Percentiles rank a stretch among this genome's conserved stretches.
Evolutionary conservation across 2,888 invertebrate genomes (phyloP).

Genomic region (Spialia ferax): DNA sequence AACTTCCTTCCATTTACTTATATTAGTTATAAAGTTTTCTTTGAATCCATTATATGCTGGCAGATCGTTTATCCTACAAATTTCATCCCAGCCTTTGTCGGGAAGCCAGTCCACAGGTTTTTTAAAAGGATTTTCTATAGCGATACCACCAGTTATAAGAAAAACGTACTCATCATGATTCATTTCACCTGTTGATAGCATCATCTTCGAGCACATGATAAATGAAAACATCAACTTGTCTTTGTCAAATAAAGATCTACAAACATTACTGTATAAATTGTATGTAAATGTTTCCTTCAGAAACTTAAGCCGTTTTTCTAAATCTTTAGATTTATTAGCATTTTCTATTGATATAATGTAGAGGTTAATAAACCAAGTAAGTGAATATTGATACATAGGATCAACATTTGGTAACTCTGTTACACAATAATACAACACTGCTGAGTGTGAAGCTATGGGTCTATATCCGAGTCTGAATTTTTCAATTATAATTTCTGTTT

Average conservation of each 20-base stretch:
- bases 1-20: slow-evolving; percentile 87
- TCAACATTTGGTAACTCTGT: slow-evolving; percentile 94
- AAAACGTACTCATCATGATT: slow-evolving; percentile 89
- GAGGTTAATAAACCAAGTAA: slow-evolving; percentile 95
- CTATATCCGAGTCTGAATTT: slow-evolving; percentile 91
- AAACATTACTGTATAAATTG: slow-evolving; percentile 93
- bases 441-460: slow-evolving; percentile 93
- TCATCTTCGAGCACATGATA: slow-evolving; percentile 91
- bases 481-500: slow-evolving; percentile 93
- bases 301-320: slow-evolving; percentile 90
- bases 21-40: slow-evolving; percentile 81
- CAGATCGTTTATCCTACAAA: slow-evolving; percentile 88
- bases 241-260: slow-evolving; percentile 94
- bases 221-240: slow-evolving; percentile 95
- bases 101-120: slow-evolving; percentile 92
- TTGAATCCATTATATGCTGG: slow-evolving; percentile 83
- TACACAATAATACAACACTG: slow-evolving; percentile 93
- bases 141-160: slow-evolving; percentile 92
- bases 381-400: slow-evolving; percentile 96
- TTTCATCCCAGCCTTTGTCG: slow-evolving; percentile 93
- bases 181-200: slow-evolving; percentile 86
- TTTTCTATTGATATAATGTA: slow-evolving; percentile 92
- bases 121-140: slow-evolving; percentile 87
- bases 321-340: slow-evolving; percentile 90
- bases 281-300: slow-evolving; percentile 92